Percentiles rank a stretch among this genome's conserved stretches.
These are phyloP conservation scores for Gonatopus flavifemur DNA, from an alignment of 1,140 invertebrate genomes.

Conservation along the genomic window DNA sequence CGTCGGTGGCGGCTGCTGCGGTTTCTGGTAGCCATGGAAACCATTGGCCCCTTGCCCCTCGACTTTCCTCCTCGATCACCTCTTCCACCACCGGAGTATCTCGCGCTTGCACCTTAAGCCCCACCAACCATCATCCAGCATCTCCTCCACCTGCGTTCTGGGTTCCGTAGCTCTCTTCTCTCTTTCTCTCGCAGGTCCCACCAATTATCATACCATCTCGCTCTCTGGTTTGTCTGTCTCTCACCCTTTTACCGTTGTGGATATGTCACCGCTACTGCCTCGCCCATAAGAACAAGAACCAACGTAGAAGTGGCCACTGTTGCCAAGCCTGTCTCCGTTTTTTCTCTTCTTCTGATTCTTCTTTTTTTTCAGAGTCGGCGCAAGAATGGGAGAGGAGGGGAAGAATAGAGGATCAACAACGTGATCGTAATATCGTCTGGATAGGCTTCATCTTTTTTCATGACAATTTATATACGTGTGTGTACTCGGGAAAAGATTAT, in stretches of 20 bases:
- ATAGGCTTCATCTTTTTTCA: no score
- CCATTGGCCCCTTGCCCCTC: slow-evolving; percentile 34
- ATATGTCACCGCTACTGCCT: slow-evolving; percentile 7
- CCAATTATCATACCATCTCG: slow-evolving; percentile 50
- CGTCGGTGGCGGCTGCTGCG: slow-evolving; percentile 50
- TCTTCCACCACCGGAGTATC: slow-evolving; percentile 21
- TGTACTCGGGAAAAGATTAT: no score
- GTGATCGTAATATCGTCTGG: no score
- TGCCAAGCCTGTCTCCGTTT: slow-evolving; percentile 35
- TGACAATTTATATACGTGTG: no score
- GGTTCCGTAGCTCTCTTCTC: slow-evolving; percentile 18
- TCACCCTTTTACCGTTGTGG: slow-evolving; percentile 16
- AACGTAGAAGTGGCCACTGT: slow-evolving; percentile 39
- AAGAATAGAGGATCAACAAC: slow-evolving; percentile 37
- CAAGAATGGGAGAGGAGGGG: slow-evolving; percentile 24
- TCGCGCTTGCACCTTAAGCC: slow-evolving; percentile 22
- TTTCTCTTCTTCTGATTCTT: slow-evolving; percentile 13
- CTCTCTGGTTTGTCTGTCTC: no score
- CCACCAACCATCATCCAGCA: slow-evolving; percentile 23
- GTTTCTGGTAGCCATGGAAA: slow-evolving; percentile 56
- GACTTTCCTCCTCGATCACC: slow-evolving; percentile 25
- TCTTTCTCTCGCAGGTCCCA: slow-evolving; percentile 21
- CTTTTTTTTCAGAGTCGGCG: no score
- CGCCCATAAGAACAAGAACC: slow-evolving; percentile 4
- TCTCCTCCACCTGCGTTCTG: slow-evolving; percentile 22